Evolutionary conservation across 2,797 vertebrate genomes (phyloP), one percentile per base, ranked within the genome.

Genomic region (Iguana delicatissima): DNA sequence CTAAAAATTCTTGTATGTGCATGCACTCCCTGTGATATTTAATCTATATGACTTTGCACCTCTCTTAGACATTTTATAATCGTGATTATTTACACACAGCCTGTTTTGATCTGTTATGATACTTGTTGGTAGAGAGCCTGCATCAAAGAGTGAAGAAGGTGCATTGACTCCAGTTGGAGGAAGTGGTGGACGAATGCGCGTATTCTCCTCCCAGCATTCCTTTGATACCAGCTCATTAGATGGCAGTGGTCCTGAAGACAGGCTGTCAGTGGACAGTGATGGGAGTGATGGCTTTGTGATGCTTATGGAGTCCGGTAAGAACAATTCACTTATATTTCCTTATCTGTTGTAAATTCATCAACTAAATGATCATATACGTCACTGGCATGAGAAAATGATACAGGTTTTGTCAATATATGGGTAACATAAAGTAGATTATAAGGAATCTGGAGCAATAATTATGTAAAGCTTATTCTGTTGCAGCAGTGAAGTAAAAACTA

Each of bases 121-220:
- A 20, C 64, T 88, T 84, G 87, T 42, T 64, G 67, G 62, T 50
- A 99, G 98, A 96, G 98, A 99, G 87, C 96, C 96, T 80, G 64
- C 95, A 94, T 97, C 96, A 89, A 98, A 96, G 79, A 93, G 95
- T 77, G 98, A 99, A 3, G 98, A 98, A 32, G 96, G 96, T 35
- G 91, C 95, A 29, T 94, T 96, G 90, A 91, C 96, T 91, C 96
- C 97, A 0, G 94, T 91, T 0, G 95, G 96, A 42, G 91, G 85
- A 0, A 83, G 95, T 90, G 86, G 95, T 13, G 46, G 97, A 76
- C 97, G 97, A 38, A 96, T 98, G 88, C 97, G 97, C 29, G 97
- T 98, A 92, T 98, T 98, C 85, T 96, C 98, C 1, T 99, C 99
- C 92, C 99, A 99, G 96, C 98, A 98, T 92, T 99, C 99, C 92